phyloP scores from a whole-genome alignment of 2,797 vertebrate genomes.

The Glossophaga mutica region DNA sequence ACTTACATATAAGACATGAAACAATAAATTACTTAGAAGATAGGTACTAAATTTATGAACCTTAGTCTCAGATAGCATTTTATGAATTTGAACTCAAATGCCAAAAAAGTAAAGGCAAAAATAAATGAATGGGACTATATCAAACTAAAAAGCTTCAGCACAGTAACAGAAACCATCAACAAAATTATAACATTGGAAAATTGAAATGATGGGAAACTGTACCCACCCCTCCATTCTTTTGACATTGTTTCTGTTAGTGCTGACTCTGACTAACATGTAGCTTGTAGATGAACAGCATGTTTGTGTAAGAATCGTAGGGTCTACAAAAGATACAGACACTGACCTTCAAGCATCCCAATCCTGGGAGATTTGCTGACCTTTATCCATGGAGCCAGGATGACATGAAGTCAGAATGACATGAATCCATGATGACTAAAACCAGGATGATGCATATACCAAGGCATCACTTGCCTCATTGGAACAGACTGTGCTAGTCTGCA shows the following conservation, averaged over 20 bases:
- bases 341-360: neutral
- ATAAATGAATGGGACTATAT: neutral
- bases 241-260: neutral
- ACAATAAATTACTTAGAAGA: neutral
- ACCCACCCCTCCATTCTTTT: neutral
- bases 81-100: neutral
- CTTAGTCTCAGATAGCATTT: neutral
- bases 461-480: neutral
- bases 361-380: neutral
- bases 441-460: neutral
- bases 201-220: neutral
- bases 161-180: neutral
- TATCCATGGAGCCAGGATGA: neutral
- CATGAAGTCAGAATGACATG: neutral
- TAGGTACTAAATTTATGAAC: neutral
- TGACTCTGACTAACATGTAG: neutral
- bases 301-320: neutral
- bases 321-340: neutral
- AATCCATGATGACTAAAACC: neutral
- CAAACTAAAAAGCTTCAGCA: neutral
- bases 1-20: neutral
- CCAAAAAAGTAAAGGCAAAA: neutral
- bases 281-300: neutral
- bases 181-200: neutral
- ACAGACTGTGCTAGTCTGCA: neutral